Evolutionary conservation across 2,888 invertebrate genomes (phyloP).

Genomic region (Hirtodrosophila alboralis): DNA sequence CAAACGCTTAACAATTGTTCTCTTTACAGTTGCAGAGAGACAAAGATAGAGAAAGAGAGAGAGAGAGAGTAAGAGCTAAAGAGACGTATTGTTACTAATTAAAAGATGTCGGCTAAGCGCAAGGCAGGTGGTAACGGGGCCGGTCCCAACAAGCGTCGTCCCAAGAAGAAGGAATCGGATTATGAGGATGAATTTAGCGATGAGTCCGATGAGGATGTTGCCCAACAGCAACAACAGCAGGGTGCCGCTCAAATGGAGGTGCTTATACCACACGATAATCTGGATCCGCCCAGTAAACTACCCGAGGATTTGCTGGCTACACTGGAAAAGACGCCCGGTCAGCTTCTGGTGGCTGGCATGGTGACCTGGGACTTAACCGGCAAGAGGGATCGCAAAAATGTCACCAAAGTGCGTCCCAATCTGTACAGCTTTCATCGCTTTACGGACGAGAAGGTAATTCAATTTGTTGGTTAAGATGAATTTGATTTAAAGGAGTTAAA

Average conservation of each 20-base stretch:
- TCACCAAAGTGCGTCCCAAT: conserved; percentile 87
- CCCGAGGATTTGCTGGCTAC: conserved; percentile 88
- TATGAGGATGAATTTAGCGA: conserved; percentile 84
- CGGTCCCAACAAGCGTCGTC: conserved; percentile 82
- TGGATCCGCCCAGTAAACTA: conserved; percentile 87
- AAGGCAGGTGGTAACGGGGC: conserved; percentile 82
- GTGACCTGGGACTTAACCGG: conserved; percentile 96
- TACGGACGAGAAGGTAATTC: conserved; percentile 86
- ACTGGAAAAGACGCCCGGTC: conserved; percentile 89
- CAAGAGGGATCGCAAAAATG: conserved; percentile 90
- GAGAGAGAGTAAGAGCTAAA: conserved; percentile 17
- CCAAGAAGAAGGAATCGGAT: conserved; percentile 84
- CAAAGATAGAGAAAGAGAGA: conserved; percentile 29
- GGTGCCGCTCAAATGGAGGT: conserved; percentile 81
- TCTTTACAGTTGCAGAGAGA: conserved; percentile 59
- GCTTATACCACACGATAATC: conserved; percentile 84
- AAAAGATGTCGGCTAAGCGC: conserved; percentile 83
- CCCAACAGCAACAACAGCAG: conserved; percentile 65
- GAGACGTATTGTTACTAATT: conserved; percentile 41
- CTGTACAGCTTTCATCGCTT: conserved; percentile 93
- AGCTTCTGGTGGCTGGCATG: conserved; percentile 92
- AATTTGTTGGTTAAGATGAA: background rate
- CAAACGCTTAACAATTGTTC: conserved; percentile 24
- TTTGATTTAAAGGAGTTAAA: background rate
- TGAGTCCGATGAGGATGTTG: conserved; percentile 74